Conservation (phyloP, 1,140 invertebrate species). For the Drosophila orena region DNA sequence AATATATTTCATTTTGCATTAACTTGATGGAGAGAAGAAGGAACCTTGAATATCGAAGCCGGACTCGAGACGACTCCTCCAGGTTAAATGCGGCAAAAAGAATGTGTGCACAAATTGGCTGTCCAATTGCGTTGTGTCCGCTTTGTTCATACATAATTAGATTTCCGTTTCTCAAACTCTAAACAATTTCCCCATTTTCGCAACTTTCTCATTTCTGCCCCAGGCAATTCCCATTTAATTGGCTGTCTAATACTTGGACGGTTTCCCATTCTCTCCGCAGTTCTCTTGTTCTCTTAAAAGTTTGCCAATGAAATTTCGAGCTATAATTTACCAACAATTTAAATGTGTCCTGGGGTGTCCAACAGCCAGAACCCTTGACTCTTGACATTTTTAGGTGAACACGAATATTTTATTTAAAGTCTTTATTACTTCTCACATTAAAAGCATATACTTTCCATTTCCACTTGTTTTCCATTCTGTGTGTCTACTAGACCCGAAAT, state of each 20-base stretch:
- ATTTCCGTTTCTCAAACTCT: constrained; percentile 52
- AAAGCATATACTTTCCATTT: constrained; percentile 21
- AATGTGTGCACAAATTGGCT: constrained; percentile 55
- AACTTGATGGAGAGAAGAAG: constrained; percentile 15
- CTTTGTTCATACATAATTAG: constrained; percentile 65
- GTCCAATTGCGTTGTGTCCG: constrained; percentile 61
- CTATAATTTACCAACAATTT: constrained; percentile 55
- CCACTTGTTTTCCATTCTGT: constrained; percentile 3
- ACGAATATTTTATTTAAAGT: neutral
- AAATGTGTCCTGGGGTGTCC: constrained; percentile 22
- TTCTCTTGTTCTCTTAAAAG: constrained; percentile 29
- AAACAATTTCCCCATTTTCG: constrained; percentile 20
- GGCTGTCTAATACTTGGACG: constrained; percentile 58
- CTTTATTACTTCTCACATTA: neutral
- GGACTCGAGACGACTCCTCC: constrained; percentile 38
- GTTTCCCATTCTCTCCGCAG: constrained; percentile 9
- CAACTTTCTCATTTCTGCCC: constrained; percentile 25
- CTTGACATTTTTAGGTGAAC: constrained; percentile 12
- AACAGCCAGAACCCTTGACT: constrained; percentile 30
- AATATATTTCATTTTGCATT: constrained; percentile 74
- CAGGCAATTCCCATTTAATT: constrained; percentile 66
- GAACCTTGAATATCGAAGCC: constrained; percentile 36
- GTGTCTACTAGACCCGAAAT: constrained; percentile 14
- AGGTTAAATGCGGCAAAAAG: constrained; percentile 52
- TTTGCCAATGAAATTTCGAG: constrained; percentile 33